phyloP scores from a whole-genome alignment of 2,888 invertebrate genomes.

The Hyposoter dolosus region DNA sequence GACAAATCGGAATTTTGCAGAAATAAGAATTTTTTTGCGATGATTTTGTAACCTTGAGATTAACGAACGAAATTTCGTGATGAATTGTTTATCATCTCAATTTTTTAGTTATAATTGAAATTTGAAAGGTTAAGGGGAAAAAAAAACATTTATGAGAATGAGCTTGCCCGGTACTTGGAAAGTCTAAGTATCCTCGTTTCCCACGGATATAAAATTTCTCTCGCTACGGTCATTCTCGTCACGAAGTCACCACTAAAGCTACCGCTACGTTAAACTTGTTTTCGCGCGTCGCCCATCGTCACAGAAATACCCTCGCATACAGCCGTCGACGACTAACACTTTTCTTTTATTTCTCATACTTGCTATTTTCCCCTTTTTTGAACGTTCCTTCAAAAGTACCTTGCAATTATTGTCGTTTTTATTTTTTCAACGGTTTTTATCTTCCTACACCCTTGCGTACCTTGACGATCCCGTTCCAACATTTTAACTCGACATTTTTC shows the following conservation, averaged over 20 bases:
- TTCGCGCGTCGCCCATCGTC: slow-evolving; percentile 51
- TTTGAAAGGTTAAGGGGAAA: background rate
- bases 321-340: slow-evolving; percentile 36
- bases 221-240: slow-evolving; percentile 51
- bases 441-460: background rate
- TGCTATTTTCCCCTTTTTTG: background rate
- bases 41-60: too few relatives aligned
- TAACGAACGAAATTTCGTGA: too few relatives aligned
- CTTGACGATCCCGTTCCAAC: too few relatives aligned
- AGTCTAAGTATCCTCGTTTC: slow-evolving; percentile 29
- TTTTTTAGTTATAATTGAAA: too few relatives aligned
- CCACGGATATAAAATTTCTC: slow-evolving; percentile 31
- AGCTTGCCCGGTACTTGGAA: background rate
- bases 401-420: slow-evolving; percentile 11
- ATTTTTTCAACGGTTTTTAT: slow-evolving; percentile 8
- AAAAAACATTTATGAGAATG: background rate
- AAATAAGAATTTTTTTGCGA: too few relatives aligned
- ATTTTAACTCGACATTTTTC: too few relatives aligned
- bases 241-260: slow-evolving; percentile 53
- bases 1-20: too few relatives aligned
- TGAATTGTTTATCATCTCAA: too few relatives aligned
- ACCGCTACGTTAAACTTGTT: slow-evolving; percentile 61
- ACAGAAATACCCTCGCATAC: slow-evolving; percentile 35
- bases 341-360: slow-evolving; percentile 32
- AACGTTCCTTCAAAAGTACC: background rate